These are phyloP conservation scores for Glaucopsyche alexis DNA, from an alignment of 2,888 invertebrate species.

Conservation along the genomic window DNA sequence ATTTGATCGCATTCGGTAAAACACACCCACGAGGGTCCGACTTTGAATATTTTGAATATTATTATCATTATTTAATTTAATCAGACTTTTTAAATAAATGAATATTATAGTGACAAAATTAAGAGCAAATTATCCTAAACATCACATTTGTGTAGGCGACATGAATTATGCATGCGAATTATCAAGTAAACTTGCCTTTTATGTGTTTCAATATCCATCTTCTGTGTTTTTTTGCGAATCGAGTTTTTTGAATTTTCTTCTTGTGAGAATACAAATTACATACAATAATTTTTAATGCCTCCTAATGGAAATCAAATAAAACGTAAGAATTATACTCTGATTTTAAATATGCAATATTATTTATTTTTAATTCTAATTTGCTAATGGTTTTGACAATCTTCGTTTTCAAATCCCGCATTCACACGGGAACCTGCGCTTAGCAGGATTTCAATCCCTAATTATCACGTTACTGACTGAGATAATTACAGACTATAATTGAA, in stretches of 20 bases:
- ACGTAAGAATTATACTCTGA: too few species aligned
- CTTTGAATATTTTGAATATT: not conserved
- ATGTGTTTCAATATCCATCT: not conserved
- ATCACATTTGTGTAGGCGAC: not conserved
- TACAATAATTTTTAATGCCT: too few species aligned
- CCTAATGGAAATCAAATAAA: too few species aligned
- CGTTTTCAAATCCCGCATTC: too few species aligned
- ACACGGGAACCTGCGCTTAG: too few species aligned
- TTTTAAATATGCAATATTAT: too few species aligned
- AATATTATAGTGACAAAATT: not conserved
- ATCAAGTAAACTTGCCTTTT: not conserved
- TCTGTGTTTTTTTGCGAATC: not conserved
- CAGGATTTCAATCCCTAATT: too few species aligned
- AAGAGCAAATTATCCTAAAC: not conserved
- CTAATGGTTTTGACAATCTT: too few species aligned
- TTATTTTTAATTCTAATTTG: too few species aligned
- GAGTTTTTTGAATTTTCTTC: slow-evolving; percentile 6
- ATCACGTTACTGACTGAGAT: too few species aligned
- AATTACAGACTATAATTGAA: too few species aligned
- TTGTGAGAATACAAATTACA: slow-evolving; percentile 6
- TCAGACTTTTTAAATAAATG: not conserved
- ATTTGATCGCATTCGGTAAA: not conserved
- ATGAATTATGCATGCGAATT: slow-evolving; percentile 1
- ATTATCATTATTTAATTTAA: not conserved
- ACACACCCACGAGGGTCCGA: slow-evolving; percentile 1